A percentile compares a stretch with the other conserved stretches of the same genome.
Evolutionary conservation across 2,113 vertebrate species (phyloP).

Genomic region (Zosterops hypoxanthus): DNA sequence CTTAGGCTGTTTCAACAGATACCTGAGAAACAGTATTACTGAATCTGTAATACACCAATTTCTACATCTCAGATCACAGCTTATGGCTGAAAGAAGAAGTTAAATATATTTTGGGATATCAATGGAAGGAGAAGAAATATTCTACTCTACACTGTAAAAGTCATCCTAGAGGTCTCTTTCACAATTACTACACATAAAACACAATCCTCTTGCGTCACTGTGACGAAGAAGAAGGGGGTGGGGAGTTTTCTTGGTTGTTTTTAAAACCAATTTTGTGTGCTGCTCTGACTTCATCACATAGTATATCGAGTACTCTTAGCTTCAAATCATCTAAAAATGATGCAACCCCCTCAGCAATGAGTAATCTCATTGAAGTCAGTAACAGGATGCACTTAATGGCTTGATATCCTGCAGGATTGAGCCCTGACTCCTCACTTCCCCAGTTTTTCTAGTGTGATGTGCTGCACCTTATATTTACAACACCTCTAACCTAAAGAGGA

Average conservation of each 20-base stretch:
- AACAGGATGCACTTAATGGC: background rate
- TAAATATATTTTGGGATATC: background rate
- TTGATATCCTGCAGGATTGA: background rate
- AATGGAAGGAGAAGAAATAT: background rate
- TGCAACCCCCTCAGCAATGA: background rate
- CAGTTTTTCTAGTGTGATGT: fast-evolving
- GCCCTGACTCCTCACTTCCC: background rate
- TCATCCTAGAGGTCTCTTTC: background rate
- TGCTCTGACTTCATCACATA: background rate
- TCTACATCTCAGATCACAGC: background rate
- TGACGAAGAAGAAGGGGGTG: background rate
- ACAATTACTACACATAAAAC: background rate
- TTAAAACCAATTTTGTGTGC: background rate
- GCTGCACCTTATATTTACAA: background rate
- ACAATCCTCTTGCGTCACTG: background rate
- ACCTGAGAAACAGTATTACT: background rate
- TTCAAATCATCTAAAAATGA: background rate
- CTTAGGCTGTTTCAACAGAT: background rate
- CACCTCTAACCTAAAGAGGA: background rate
- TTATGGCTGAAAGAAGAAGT: background rate
- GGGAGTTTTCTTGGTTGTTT: background rate
- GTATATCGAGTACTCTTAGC: background rate
- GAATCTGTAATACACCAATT: background rate
- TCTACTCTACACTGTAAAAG: background rate
- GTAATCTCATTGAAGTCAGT: background rate